A percentile compares a stretch with the other conserved stretches of the same genome.
Evolutionary conservation across 2,113 vertebrate genomes (phyloP).

Genomic region (Dipodomys ordii): DNA sequence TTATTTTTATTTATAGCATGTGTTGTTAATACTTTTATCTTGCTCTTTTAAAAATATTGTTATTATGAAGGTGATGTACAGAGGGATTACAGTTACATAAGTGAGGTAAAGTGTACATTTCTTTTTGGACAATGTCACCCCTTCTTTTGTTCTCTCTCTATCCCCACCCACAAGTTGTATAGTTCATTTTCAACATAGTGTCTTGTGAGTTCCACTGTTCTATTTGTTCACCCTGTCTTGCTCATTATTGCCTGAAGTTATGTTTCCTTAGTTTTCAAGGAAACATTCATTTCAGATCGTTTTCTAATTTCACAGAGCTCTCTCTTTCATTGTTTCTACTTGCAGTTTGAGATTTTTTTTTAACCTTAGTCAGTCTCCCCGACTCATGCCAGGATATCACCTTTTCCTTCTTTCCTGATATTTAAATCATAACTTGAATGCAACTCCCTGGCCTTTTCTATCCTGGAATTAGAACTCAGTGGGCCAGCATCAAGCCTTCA

Average conservation of each 20-base stretch:
- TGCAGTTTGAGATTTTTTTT: neutral
- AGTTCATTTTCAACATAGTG: too few relatives aligned
- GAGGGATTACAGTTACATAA: too few relatives aligned
- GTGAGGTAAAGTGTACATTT: too few relatives aligned
- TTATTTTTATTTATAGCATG: too few relatives aligned
- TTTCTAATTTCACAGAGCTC: neutral
- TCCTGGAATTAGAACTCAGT: neutral
- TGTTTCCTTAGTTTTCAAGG: neutral
- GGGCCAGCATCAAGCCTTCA: neutral
- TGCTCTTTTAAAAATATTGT: too few relatives aligned
- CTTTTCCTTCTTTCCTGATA: neutral
- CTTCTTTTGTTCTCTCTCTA: too few relatives aligned
- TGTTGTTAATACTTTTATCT: too few relatives aligned
- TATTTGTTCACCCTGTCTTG: too few relatives aligned
- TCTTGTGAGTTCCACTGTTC: too few relatives aligned
- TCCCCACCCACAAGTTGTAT: too few relatives aligned
- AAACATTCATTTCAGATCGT: neutral
- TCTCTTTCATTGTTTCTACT: neutral
- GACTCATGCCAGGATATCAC: neutral
- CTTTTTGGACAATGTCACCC: neutral
- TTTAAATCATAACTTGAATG: neutral
- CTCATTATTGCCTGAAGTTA: conserved; percentile 32
- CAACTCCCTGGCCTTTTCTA: neutral
- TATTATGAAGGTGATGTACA: too few relatives aligned
- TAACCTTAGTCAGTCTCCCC: neutral